Conservation (phyloP, 2,797 vertebrate species). For the Pyrocephalus nanus region DNA sequence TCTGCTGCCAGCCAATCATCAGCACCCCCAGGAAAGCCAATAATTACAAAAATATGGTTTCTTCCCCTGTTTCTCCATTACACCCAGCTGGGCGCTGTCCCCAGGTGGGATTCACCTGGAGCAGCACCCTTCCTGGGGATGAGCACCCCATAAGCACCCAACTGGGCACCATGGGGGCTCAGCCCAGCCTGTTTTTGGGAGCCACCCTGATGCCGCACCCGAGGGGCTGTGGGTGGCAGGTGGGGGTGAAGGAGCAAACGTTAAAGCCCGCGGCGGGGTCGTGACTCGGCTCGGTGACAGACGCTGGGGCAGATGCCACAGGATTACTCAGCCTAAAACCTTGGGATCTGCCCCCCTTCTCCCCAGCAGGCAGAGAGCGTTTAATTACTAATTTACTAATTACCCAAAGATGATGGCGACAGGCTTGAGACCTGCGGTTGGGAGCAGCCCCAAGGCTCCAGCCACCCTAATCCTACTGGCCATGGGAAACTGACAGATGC, state of each 20-base stretch:
- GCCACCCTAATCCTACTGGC: neutral
- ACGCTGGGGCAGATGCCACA: slow-evolving; percentile 73
- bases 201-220: accelerated
- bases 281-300: slow-evolving; percentile 57
- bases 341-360: slow-evolving; percentile 53
- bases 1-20: slow-evolving; percentile 82
- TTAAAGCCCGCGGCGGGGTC: neutral
- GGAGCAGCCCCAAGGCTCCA: neutral
- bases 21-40: slow-evolving; percentile 77
- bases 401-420: slow-evolving; percentile 29
- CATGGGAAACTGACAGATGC: neutral
- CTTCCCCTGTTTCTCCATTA: neutral
- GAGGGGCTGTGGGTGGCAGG: accelerated
- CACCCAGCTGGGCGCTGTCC: neutral
- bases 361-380: slow-evolving; percentile 54
- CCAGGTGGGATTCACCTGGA: accelerated
- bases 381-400: slow-evolving; percentile 80
- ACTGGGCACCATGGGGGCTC: accelerated
- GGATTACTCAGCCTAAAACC: slow-evolving; percentile 79
- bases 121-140: accelerated
- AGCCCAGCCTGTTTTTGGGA: accelerated
- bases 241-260: slow-evolving; percentile 20
- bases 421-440: neutral
- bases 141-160: neutral
- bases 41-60: slow-evolving; percentile 75